Evolutionary conservation across 1,140 invertebrate species (phyloP).

Genomic region (Hycleus cichorii): DNA sequence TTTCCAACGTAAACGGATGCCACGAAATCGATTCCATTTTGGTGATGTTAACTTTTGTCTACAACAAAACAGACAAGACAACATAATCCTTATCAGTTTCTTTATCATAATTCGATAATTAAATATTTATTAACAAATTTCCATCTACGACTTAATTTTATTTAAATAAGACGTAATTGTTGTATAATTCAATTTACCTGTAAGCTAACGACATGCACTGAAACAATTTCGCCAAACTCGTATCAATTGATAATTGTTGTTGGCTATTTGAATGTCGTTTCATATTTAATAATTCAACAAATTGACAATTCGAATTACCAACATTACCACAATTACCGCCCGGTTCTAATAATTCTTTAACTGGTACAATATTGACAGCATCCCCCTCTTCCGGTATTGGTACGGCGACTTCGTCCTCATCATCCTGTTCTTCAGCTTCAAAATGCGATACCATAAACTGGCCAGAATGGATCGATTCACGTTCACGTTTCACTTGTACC

Average conservation of each 20-base stretch:
- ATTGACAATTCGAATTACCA: too few relatives aligned
- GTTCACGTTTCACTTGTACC: conserved; percentile 21
- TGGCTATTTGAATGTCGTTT: conserved; percentile 16
- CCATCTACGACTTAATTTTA: too few relatives aligned
- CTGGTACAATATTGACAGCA: conserved; percentile 21
- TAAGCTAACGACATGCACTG: conserved; percentile 95
- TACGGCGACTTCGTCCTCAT: conserved; percentile 72
- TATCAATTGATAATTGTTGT: conserved; percentile 79
- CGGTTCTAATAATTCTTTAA: conserved; percentile 15
- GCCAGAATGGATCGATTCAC: conserved; percentile 88
- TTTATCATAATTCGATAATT: too few relatives aligned
- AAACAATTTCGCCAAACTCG: conserved; percentile 89
- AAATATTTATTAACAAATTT: too few relatives aligned
- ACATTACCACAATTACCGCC: not conserved
- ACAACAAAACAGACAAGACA: conserved; percentile 45
- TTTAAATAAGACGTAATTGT: too few relatives aligned
- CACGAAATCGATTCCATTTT: conserved; percentile 99
- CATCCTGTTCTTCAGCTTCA: conserved; percentile 85
- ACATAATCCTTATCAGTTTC: too few relatives aligned
- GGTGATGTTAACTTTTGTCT: conserved; percentile 97
- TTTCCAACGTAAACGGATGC: conserved; percentile 91
- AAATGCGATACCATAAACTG: conserved; percentile 98
- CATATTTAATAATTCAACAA: too few relatives aligned
- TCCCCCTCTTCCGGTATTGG: conserved; percentile 62
- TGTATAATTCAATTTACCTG: conserved; percentile 54